phyloP scores from a whole-genome alignment of 2,888 invertebrate genomes.

The Heteromurus nitidus region DNA sequence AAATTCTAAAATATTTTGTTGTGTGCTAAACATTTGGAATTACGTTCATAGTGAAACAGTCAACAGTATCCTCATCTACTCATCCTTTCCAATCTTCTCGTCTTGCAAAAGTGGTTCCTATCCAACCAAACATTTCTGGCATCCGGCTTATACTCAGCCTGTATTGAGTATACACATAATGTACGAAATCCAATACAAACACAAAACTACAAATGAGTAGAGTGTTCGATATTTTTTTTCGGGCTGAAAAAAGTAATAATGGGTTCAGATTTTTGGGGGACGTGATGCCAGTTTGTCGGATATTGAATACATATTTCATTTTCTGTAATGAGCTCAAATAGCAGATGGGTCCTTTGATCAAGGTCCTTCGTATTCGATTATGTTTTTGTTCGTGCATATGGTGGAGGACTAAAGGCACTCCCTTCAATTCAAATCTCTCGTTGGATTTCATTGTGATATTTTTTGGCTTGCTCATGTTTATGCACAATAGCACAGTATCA shows the following conservation, averaged over 20 bases:
- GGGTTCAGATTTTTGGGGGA: conserved; percentile 17
- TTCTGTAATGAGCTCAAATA: conserved; percentile 63
- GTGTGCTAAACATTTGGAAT: too few relatives aligned
- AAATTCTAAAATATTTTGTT: too few relatives aligned
- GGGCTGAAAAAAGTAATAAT: conserved; percentile 12
- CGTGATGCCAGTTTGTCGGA: conserved; percentile 34
- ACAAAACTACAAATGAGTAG: neutral
- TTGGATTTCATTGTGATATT: too few relatives aligned
- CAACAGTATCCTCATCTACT: too few relatives aligned
- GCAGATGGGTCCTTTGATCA: conserved; percentile 53
- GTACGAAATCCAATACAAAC: neutral
- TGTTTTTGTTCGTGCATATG: neutral
- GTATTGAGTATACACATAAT: neutral
- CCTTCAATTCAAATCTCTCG: neutral
- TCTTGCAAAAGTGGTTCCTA: conserved; percentile 36
- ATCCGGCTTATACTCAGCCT: conserved; percentile 42
- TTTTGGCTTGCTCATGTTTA: too few relatives aligned
- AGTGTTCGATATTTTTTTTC: neutral
- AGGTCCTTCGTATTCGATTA: conserved; percentile 3
- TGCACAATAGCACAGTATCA: too few relatives aligned
- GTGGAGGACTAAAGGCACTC: neutral
- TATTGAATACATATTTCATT: conserved; percentile 64
- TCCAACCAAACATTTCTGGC: conserved; percentile 39
- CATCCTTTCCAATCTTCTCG: conserved; percentile 1
- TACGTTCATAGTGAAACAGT: too few relatives aligned